phyloP scores from a whole-genome alignment of 2,888 invertebrate genomes.

The Chrysolina americana region DNA sequence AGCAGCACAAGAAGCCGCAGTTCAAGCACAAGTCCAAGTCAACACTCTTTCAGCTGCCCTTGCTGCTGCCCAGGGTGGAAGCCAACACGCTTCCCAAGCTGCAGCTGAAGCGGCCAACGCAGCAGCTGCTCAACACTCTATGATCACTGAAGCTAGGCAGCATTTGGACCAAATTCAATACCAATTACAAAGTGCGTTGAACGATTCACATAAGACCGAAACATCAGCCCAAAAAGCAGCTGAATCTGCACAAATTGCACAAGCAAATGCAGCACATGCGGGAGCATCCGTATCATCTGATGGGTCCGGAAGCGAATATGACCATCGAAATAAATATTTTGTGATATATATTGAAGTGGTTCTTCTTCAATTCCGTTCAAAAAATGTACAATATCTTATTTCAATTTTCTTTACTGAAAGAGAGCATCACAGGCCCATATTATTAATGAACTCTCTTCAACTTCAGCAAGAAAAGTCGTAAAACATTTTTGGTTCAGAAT shows the following conservation, averaged over 20 bases:
- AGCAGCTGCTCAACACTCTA: constrained; percentile 54
- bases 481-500: too few relatives aligned
- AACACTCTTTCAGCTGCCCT: constrained; percentile 81
- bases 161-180: constrained; percentile 76
- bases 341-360: background rate
- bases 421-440: too few relatives aligned
- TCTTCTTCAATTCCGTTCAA: background rate
- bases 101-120: constrained; percentile 51
- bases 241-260: constrained; percentile 79
- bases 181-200: constrained; percentile 77
- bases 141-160: constrained; percentile 74
- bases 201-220: constrained; percentile 81
- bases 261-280: constrained; percentile 79
- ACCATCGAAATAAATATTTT: constrained; percentile 18
- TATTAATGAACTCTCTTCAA: too few relatives aligned
- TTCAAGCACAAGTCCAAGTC: constrained; percentile 77
- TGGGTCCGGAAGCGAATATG: constrained; percentile 35
- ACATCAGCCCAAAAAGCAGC: constrained; percentile 77
- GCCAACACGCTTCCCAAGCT: constrained; percentile 51
- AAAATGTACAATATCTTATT: too few relatives aligned
- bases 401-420: too few relatives aligned
- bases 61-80: constrained; percentile 56
- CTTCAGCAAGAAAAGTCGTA: too few relatives aligned
- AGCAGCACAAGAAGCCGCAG: constrained; percentile 78
- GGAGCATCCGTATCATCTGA: constrained; percentile 53